Evolutionary conservation across 2,113 vertebrate species (phyloP).

Genomic region (Xenopus laevis): DNA sequence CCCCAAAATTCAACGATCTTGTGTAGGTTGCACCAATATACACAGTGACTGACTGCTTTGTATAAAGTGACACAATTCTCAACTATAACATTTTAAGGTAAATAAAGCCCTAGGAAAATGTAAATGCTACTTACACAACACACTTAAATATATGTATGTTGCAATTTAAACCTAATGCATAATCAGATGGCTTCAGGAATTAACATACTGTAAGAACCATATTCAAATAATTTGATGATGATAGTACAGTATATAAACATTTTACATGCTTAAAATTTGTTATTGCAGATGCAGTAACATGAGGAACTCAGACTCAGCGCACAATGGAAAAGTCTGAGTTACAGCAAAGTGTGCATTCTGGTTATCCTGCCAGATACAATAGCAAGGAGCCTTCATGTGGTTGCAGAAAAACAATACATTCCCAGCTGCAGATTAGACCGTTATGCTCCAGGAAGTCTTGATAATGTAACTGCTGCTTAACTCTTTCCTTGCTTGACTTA

Average conservation of each 20-base stretch:
- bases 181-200: neutral
- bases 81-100: neutral
- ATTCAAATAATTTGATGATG: neutral
- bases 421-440: neutral
- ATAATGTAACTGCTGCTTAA: neutral
- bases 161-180: neutral
- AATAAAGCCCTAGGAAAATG: neutral
- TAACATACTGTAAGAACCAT: neutral
- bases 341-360: neutral
- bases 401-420: neutral
- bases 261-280: neutral
- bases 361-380: neutral
- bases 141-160: no score
- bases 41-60: conserved; percentile 32
- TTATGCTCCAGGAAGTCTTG: conserved; percentile 6
- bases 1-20: conserved; percentile 23
- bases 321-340: neutral
- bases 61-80: conserved; percentile 6
- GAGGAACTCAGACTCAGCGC: neutral
- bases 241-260: neutral
- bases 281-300: neutral
- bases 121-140: no score
- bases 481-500: neutral
- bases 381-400: neutral
- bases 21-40: conserved; percentile 7